A percentile compares a stretch with the other conserved stretches of the same genome.
phyloP scores from a whole-genome alignment of 2,797 vertebrate species.

The Sciaenops ocellatus region DNA sequence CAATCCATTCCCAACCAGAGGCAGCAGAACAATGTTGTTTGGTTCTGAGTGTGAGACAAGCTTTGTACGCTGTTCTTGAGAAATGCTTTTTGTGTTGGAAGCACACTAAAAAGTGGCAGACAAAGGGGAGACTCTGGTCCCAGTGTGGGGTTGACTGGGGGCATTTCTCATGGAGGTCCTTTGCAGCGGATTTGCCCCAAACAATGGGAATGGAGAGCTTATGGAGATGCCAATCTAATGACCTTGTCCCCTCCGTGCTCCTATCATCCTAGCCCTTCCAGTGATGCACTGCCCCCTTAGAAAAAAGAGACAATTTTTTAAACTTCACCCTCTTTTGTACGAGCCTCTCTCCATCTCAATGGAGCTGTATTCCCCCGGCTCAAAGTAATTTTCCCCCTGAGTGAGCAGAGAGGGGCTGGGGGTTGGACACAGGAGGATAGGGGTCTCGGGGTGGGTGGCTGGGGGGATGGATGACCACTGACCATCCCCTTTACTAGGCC shows the following conservation, averaged over 20 bases:
- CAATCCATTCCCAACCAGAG: slow-evolving; percentile 69
- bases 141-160: slow-evolving; percentile 69
- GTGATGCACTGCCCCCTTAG: slow-evolving; percentile 41
- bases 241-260: slow-evolving; percentile 78
- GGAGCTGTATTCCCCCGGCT: slow-evolving; percentile 67
- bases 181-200: slow-evolving; percentile 55
- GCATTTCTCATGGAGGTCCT: slow-evolving; percentile 77
- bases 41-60: slow-evolving; percentile 70
- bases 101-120: slow-evolving; percentile 68
- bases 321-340: slow-evolving; percentile 79
- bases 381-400: slow-evolving; percentile 80
- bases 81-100: slow-evolving; percentile 75
- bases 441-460: slow-evolving; percentile 72
- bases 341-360: slow-evolving; percentile 77
- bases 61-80: slow-evolving; percentile 74
- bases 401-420: slow-evolving; percentile 70
- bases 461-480: slow-evolving; percentile 73
- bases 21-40: slow-evolving; percentile 79
- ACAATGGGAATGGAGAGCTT: slow-evolving; percentile 79
- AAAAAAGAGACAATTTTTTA: slow-evolving; percentile 77
- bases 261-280: slow-evolving; percentile 55
- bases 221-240: slow-evolving; percentile 81
- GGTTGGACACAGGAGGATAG: slow-evolving; percentile 58
- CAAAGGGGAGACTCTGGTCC: slow-evolving; percentile 66
- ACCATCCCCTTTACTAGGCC: slow-evolving; percentile 74